Conservation (phyloP, 2,888 invertebrate species). For the Protonemura montana region DNA sequence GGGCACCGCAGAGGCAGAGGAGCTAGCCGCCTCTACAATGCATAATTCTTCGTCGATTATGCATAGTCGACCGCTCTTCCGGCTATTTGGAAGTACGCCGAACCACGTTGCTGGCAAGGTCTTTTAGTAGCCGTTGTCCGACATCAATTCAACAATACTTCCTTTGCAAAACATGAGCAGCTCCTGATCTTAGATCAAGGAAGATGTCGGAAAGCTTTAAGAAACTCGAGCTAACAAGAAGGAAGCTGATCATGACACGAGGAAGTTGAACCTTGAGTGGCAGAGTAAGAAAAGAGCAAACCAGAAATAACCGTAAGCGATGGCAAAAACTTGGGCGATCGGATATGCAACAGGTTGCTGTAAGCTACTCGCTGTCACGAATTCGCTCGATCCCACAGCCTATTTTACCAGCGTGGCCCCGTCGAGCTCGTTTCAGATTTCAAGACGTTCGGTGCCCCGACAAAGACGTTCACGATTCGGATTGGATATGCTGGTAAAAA, state of each 20-base stretch:
- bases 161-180: background rate
- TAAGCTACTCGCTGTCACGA: background rate
- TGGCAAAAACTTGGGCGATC: background rate
- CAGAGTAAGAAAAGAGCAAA: background rate
- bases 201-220: background rate
- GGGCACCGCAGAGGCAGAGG: background rate
- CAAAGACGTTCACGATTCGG: background rate
- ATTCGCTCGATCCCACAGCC: background rate
- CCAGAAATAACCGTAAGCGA: constrained; percentile 12
- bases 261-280: background rate
- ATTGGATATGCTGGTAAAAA: background rate
- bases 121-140: background rate
- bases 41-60: background rate
- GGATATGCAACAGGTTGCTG: background rate
- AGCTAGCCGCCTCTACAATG: background rate
- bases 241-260: background rate
- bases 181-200: background rate
- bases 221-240: background rate
- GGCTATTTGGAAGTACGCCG: background rate
- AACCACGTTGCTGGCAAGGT: background rate
- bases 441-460: background rate
- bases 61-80: background rate
- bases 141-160: background rate
- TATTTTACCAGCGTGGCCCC: background rate
- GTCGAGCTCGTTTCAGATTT: background rate